Evolutionary conservation across 2,888 invertebrate genomes (phyloP).

Genomic region (Cecidostiba fungosa): DNA sequence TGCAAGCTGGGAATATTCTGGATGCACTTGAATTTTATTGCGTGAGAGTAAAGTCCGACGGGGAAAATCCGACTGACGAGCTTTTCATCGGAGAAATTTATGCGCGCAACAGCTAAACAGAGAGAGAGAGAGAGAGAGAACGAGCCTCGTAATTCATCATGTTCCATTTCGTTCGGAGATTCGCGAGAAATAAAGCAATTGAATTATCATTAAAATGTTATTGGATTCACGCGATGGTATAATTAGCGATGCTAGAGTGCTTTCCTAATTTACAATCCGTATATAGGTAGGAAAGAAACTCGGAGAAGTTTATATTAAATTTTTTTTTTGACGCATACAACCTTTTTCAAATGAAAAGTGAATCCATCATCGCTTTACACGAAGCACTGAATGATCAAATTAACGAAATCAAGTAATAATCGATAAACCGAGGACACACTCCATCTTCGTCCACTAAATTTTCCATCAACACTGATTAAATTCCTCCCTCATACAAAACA

Average conservation of each 20-base stretch:
- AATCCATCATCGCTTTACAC: too few species aligned
- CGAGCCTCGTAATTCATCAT: slow-evolving; percentile 36
- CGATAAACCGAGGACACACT: background rate
- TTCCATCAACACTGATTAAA: background rate
- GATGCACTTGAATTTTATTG: background rate
- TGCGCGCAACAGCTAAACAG: background rate
- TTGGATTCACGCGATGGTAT: background rate
- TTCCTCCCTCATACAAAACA: background rate
- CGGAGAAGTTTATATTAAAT: background rate
- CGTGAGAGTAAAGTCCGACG: background rate
- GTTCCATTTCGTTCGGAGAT: background rate
- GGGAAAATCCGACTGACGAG: slow-evolving; percentile 20
- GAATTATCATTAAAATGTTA: background rate
- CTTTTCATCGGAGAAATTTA: slow-evolving; percentile 32
- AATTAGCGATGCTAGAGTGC: background rate
- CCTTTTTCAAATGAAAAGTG: too few species aligned
- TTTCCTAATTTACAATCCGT: background rate
- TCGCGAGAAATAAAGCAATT: background rate
- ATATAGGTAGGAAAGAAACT: background rate
- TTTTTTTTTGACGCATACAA: too few species aligned
- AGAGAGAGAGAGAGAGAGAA: background rate
- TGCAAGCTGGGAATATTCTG: slow-evolving; percentile 18
- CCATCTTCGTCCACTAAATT: background rate
- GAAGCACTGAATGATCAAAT: background rate
- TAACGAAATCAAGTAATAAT: background rate